Percentiles rank a stretch among this genome's conserved stretches.
These are phyloP conservation scores for Lordiphosa collinella DNA, from an alignment of 1,140 invertebrate species.

Conservation along the genomic window DNA sequence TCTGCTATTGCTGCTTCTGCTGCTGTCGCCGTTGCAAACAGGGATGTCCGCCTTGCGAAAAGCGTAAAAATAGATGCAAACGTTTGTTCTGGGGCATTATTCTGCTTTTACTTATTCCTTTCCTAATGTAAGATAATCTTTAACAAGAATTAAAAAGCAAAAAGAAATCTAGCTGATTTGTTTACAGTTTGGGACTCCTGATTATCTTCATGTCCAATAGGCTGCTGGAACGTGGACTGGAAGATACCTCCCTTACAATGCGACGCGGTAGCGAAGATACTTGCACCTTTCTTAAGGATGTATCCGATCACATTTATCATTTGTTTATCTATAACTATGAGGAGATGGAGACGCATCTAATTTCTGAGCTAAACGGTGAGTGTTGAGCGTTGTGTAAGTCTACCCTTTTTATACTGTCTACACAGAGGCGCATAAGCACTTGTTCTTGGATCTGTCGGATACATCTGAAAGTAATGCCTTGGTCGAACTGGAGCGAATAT, in stretches of 20 bases:
- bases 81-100: constrained; percentile 87
- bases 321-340: constrained; percentile 86
- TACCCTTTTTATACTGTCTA: neutral
- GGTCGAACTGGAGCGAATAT: constrained; percentile 86
- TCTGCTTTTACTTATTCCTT: constrained; percentile 85
- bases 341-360: constrained; percentile 85
- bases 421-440: constrained; percentile 67
- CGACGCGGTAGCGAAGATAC: constrained; percentile 84
- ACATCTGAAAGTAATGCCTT: constrained; percentile 87
- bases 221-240: constrained; percentile 86
- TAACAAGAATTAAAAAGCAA: neutral
- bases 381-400: neutral
- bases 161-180: constrained; percentile 13
- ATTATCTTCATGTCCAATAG: constrained; percentile 93
- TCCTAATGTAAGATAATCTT: constrained; percentile 86
- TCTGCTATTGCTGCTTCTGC: constrained; percentile 92
- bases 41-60: constrained; percentile 84
- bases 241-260: constrained; percentile 82
- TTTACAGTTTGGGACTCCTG: constrained; percentile 85
- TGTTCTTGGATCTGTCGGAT: constrained; percentile 85
- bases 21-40: constrained; percentile 89
- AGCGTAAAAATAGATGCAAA: constrained; percentile 90
- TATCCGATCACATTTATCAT: constrained; percentile 84
- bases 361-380: constrained; percentile 84
- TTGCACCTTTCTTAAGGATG: constrained; percentile 84